Evolutionary conservation across 2,888 invertebrate species (phyloP), one percentile per base, ranked within the genome.

Genomic region (Beris chalybata): DNA sequence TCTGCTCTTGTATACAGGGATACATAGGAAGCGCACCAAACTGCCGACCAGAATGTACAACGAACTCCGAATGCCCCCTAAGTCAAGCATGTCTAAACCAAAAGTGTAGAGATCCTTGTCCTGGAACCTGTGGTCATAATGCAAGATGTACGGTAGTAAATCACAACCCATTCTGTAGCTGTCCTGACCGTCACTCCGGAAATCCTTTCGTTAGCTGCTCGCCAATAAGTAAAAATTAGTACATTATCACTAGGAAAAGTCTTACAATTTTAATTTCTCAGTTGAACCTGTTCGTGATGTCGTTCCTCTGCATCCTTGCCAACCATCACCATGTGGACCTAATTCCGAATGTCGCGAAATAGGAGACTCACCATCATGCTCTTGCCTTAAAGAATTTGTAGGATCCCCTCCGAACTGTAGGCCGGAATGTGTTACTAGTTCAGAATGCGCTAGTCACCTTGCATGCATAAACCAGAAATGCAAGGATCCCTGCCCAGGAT

Each of bases 181-280:
- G 92, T 75, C 85, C 85, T 70, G 74, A 82, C 2, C 83, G 85
- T 58, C 87, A 85, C 73, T 87, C 87, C 1, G 92, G 92, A 57
- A 89, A 91, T 84, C 90, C 92, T 30, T 90, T 90, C 74, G 84
- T 87, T n/a, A 85, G 85, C 74, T 91, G 91, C 72, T 86, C 86
- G 71, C 85, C 85, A 29, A 84, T 86, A 44, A 77, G 85, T 82
- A 82, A 31, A 32, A 12, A 55, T 38, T 29, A n/a, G 22, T 45
- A 31, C n/a, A 69, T n/a, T 66, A 29, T 31, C 11, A 4, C 44
- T 45, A 6, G 30, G 5, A 9, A 22, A 30, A 54, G 22, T 9
- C 11, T 22, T 38, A 31, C 13, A 11, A 13, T 31, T 15, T 50
- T 22, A 52, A 31, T 7, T 38, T 9, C 38, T 38, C 38, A 55